A percentile compares a stretch with the other conserved stretches of the same genome.
Conservation (phyloP, 2,797 vertebrate genomes). For the Gadopsis bispinosus region DNA sequence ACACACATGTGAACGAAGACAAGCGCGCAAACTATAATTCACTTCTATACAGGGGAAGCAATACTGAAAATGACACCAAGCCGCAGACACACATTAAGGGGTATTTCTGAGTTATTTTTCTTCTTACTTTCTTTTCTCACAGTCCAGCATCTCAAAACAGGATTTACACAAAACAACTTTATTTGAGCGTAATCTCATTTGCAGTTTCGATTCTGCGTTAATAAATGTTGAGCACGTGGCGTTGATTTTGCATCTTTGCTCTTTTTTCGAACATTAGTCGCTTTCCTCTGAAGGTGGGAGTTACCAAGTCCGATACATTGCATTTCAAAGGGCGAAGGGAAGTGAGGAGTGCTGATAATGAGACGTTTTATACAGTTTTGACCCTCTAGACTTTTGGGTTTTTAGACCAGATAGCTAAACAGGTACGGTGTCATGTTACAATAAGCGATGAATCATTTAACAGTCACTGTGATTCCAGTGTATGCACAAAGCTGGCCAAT, state of each 20-base stretch:
- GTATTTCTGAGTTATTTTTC: not conserved
- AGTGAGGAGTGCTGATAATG: not conserved
- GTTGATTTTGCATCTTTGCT: not conserved
- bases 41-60: conserved; percentile 1
- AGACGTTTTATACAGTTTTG: not conserved
- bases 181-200: not conserved
- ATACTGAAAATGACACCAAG: not conserved
- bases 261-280: not conserved
- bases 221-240: not conserved
- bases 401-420: not conserved
- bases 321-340: conserved; percentile 46
- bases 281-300: not conserved
- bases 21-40: not conserved
- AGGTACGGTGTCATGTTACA: not conserved
- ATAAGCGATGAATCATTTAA: not conserved
- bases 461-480: too few relatives aligned
- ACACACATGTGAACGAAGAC: not conserved
- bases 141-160: not conserved
- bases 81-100: accelerated
- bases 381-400: not conserved
- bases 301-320: not conserved
- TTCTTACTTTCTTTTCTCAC: not conserved
- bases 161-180: not conserved
- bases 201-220: not conserved
- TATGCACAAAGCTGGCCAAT: not conserved